Base-by-base conservation (phyloP, 1,140 invertebrate genomes). In the Goniozus legneri region DNA sequence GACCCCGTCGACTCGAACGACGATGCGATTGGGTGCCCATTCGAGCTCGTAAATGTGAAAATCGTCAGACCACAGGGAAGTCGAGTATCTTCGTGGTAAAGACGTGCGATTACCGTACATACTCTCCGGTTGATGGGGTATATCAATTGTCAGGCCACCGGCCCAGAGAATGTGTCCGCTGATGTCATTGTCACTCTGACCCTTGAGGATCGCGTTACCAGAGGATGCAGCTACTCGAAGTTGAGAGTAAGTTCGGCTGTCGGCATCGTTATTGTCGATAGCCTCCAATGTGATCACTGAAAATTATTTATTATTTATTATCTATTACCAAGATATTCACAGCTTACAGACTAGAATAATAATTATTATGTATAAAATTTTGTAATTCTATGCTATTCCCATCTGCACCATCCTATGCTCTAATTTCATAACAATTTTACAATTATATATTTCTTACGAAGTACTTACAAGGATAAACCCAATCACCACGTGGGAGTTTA, bases 401-500 rank as follows among this genome's bases (percentile, higher is more conserved):
- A n/a, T n/a, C n/a, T n/a, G n/a, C n/a, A n/a, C n/a, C n/a, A n/a
- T n/a, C n/a, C n/a, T n/a, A n/a, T n/a, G n/a, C n/a, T n/a, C n/a
- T n/a, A n/a, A n/a, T n/a, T n/a, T n/a, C n/a, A n/a, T n/a, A n/a
- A n/a, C n/a, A n/a, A 27, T 10, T 4, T 27, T 10, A 27, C 10
- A 27, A 10, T 6, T 4, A 10, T 27, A 27, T 27, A 27, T 27
- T 6, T 27, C 4, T 6, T 27, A 27, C 4, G 4, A 10, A 8
- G n/a, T 18, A 35, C 57, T 68, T 69, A 80, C 79, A 52, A 48
- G 84, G 84, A 76, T 80, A 85, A 20, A 86, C 65, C 84, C 84
- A 87, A 66, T 87, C 84, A 30, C 84, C 84, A 3, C 58, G 61
- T 0, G 84, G 84, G 39, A 86, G 63, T 69, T 84, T 85, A 2